Evolutionary conservation across 2,888 invertebrate species (phyloP).

Genomic region (Metacarcinus magister): DNA sequence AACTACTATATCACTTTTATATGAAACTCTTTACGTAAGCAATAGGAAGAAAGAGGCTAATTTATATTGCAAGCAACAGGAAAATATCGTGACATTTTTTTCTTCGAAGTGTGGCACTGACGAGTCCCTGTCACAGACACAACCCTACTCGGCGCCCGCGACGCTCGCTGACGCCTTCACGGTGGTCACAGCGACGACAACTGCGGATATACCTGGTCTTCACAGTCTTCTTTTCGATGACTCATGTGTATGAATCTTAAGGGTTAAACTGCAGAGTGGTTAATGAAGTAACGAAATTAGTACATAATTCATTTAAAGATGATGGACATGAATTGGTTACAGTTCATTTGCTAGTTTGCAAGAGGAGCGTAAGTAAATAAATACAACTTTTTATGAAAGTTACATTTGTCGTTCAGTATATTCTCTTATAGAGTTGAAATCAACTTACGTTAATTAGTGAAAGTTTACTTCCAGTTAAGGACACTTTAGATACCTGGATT

Average conservation of each 20-base stretch:
- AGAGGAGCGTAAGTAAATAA: neutral
- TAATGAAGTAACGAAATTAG: conserved; percentile 7
- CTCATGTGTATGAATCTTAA: neutral
- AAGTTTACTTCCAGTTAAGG: conserved; percentile 49
- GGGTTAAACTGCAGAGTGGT: conserved; percentile 6
- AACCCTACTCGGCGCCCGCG: neutral
- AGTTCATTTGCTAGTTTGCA: neutral
- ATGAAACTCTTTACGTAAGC: conserved; percentile 50
- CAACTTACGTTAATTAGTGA: conserved; percentile 34
- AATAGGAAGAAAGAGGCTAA: conserved; percentile 40
- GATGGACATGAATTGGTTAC: neutral
- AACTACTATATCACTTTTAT: conserved; percentile 60
- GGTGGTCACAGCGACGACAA: neutral
- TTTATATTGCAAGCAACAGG: conserved; percentile 47
- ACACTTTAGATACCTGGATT: conserved; percentile 53
- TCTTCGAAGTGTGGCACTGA: conserved; percentile 1
- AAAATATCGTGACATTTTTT: conserved; percentile 26
- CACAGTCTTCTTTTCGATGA: conserved; percentile 19
- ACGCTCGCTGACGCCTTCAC: neutral
- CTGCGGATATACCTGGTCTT: neutral
- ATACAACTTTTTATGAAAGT: neutral
- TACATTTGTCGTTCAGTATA: conserved; percentile 46
- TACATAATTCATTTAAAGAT: neutral
- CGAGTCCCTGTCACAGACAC: conserved; percentile 53
- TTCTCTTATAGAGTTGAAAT: conserved; percentile 32